Conservation (phyloP, 2,888 invertebrate genomes). For the Tyria jacobaeae region DNA sequence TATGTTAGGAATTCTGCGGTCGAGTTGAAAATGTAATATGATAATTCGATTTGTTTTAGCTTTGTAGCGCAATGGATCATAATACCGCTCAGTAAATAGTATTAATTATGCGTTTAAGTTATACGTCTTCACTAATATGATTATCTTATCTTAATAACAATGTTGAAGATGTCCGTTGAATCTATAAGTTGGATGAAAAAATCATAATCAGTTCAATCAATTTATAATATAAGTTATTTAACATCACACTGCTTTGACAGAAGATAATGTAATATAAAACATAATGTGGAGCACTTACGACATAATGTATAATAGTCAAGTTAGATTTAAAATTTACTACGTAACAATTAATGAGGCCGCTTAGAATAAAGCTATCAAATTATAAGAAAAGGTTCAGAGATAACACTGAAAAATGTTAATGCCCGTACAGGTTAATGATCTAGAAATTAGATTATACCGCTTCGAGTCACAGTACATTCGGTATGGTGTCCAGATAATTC, state of each 20-base stretch:
- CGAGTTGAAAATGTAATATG: background rate
- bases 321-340: background rate
- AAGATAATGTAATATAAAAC: no score
- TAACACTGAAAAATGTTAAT: conserved; percentile 20
- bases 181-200: no score
- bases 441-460: conserved; percentile 36
- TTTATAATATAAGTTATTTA: no score
- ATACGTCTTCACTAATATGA: background rate
- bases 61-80: background rate
- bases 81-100: background rate
- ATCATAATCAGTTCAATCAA: no score
- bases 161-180: no score
- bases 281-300: background rate
- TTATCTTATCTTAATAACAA: no score
- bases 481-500: conserved; percentile 12
- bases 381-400: conserved; percentile 5
- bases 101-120: background rate
- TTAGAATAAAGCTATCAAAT: background rate
- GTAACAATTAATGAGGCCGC: background rate
- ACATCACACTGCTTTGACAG: no score
- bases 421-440: conserved; percentile 34
- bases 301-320: background rate
- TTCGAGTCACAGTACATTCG: conserved; percentile 8
- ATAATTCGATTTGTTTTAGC: background rate
- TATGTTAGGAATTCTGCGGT: background rate